Evolutionary conservation across 2,888 invertebrate genomes (phyloP), one percentile per base, ranked within the genome.

Genomic region (Drosophila phalerata): DNA sequence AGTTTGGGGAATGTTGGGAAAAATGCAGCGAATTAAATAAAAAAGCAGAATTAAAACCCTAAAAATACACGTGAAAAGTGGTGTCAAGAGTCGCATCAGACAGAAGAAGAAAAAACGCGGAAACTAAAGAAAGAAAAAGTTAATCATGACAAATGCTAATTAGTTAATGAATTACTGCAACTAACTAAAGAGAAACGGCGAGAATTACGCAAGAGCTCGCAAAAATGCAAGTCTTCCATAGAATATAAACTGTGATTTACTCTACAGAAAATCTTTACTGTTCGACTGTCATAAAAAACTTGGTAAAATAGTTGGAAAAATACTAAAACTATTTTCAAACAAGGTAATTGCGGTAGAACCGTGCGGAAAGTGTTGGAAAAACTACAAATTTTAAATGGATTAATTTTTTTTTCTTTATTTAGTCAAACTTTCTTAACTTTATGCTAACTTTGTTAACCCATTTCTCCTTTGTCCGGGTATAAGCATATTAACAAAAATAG

Each of bases 61-160:
- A 45, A 56, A 61, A 53, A 56, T 47, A 51, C 52, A 65, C 60
- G 60, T 66, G 60, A 60, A 73, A 78, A 63, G 30, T 51, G 47
- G 30, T 51, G 57, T 38, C 38, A 55, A 51, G 67, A 70, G 57
- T 58, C 52, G 15, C 40, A 63, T 15, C 17, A 61, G 13, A 51
- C 38, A 28, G 10, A 28, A 10, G 42, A 19, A 28, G 10, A 28
- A 10, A 45, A 19, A 51, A 17, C 43, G 57, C 34, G 32, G 11
- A 48, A 47, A 30, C 19, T 47, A 52, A 40, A 57, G 57, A 43
- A 61, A 47, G 64, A 40, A 73, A 71, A 75, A 76, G 75, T 78
- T 75, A 68, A 73, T 73, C 67, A 78, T 67, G 69, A 71, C 58
- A 58, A 87, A 78, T 49, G 67, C 65, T 69, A 87, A 83, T 83